Evolutionary conservation across 2,113 vertebrate genomes (phyloP), one percentile per base, ranked within the genome.

Genomic region (Pithys albifrons): DNA sequence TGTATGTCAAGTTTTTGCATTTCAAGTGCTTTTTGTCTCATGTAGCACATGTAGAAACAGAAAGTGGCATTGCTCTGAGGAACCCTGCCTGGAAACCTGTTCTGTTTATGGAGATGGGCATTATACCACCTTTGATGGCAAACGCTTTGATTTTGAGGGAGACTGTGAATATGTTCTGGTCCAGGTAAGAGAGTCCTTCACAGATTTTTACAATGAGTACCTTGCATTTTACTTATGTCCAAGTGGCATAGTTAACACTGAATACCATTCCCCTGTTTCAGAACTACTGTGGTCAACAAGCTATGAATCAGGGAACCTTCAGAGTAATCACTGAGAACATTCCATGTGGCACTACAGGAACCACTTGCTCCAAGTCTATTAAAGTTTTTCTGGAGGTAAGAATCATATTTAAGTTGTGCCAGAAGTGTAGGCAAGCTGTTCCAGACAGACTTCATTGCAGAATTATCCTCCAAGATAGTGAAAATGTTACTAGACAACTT

Each of bases 321-420:
- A 98, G 98, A 27, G 97, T 99, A 4, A 97, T 99, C 96, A 99
- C 98, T 1, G 99, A 99, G 97, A 99, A 99, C 29, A 95, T 99
- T 75, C 99, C 98, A 20, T 99, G 99, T 35, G 99, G 99, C 51
- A 99, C 98, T 62, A 99, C 98, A 1, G 99, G 99, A 62, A 98
- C 98, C 66, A 99, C 99, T 51, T 99, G 99, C 91, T 99, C 99
- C 78, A 99, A 99, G 91, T 97, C 98, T 92, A 99, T 99, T 96
- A 99, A 99, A 97, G 97, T 99, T 85, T 99, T 98, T 93, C 52
- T 99, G 33, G 98, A 93, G 84, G 99, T 99, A 97, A 98, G 98
- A 78, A 35, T 61, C 81, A 88, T 67, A 46, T 84, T 71, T 43
- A 55, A 73, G 9, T 31, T 82, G 10, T 65, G 14, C 22, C 49